A percentile compares a stretch with the other conserved stretches of the same genome.
These are phyloP conservation scores for Spilarctia lutea DNA, from an alignment of 2,888 invertebrate genomes.

Conservation along the genomic window DNA sequence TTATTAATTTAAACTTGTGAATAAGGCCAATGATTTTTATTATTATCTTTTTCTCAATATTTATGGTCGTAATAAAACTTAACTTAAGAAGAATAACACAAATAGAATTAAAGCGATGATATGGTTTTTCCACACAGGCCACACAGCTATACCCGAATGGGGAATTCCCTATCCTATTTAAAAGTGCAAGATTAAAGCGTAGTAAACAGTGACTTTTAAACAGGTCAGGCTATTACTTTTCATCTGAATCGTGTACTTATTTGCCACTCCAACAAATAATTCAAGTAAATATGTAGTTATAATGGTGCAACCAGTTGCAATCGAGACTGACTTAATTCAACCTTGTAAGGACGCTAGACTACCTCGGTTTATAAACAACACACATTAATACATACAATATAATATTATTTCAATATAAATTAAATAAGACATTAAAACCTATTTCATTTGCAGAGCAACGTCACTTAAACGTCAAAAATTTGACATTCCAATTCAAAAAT, in stretches of 20 bases:
- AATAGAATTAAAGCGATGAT: neutral
- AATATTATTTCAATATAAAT: slow-evolving; percentile 16
- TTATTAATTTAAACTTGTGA: neutral
- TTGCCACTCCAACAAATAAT: neutral
- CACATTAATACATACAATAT: neutral
- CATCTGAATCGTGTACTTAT: neutral
- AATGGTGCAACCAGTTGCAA: slow-evolving; percentile 28
- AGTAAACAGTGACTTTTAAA: neutral
- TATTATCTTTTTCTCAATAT: neutral
- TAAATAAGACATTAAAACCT: slow-evolving; percentile 40
- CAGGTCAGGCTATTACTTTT: neutral
- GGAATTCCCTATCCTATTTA: neutral
- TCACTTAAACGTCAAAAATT: slow-evolving; percentile 46
- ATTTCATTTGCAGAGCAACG: slow-evolving; percentile 42
- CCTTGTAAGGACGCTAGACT: slow-evolving; percentile 44
- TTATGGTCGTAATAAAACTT: neutral
- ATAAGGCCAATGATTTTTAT: neutral
- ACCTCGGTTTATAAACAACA: slow-evolving; percentile 8
- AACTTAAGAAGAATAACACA: neutral
- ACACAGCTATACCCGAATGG: neutral
- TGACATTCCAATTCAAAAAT: slow-evolving; percentile 30
- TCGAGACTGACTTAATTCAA: slow-evolving; percentile 29
- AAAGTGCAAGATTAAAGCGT: neutral
- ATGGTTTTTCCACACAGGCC: neutral
- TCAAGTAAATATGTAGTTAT: slow-evolving; percentile 8